Evolutionary conservation across 2,888 invertebrate genomes (phyloP), one percentile per base, ranked within the genome.

Genomic region (Drosophila kuntzei): DNA sequence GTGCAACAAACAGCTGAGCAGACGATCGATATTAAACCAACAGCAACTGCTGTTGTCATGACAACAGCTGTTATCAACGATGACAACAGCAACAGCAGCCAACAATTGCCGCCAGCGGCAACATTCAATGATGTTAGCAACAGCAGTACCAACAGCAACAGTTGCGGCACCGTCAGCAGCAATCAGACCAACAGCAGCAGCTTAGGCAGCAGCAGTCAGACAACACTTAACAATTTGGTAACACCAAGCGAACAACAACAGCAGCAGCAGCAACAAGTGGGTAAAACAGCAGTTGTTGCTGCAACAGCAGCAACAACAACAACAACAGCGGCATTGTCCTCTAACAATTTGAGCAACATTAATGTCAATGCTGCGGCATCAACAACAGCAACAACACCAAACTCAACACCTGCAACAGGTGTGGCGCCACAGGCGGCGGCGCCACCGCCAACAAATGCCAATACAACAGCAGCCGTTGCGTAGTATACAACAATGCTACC

Each of bases 401-500:
- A 63, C 58, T 62, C 81, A 61, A 71, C 87, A 37, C 39, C 89
- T 53, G 68, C 88, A 50, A 47, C 82, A 34, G 65, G 86, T 25
- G 85, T 85, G 54, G 68, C 89, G 54, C 67, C 89, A 4, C 79
- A 83, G 27, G 78, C 74, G 50, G 70, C 87, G 65, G 81, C 89
- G 57, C 85, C 88, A 54, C 85, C 89, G 53, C 87, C 85, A 77
- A 77, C 90, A 61, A 76, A 72, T 77, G 58, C 81, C 49, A 81
- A 90, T 71, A 92, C 92, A 61, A 92, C 92, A 34, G 91, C 92
- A 67, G 92, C 92, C 74, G 92, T 92, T 92, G 92, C 92, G 92
- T 92, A 92, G 92, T 92, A 92, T 79, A 91, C 87, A 69, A 85
- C 90, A 79, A 91, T 90, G 85, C 76, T 90, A 79, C 89, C 90